These are phyloP conservation scores for Aricia artaxerxes DNA, from an alignment of 2,888 invertebrate genomes.

Conservation along the genomic window DNA sequence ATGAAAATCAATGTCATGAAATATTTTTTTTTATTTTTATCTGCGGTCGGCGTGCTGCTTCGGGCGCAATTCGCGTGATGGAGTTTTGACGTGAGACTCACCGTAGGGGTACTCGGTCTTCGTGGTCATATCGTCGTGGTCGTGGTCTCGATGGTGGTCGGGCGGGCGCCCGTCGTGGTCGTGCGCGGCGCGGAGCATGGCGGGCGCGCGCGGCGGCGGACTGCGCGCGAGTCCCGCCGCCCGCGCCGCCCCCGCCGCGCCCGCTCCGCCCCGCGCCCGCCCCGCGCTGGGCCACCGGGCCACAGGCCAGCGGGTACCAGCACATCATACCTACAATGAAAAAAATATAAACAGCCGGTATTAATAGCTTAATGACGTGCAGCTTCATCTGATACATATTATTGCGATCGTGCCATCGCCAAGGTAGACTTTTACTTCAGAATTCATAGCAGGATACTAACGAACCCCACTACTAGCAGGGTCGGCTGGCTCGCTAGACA, in stretches of 20 bases:
- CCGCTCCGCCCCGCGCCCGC: constrained; percentile 37
- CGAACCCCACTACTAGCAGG: too few relatives aligned
- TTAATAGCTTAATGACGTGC: not conserved
- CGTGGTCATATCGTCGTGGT: constrained; percentile 45
- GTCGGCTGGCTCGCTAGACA: too few relatives aligned
- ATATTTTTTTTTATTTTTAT: not conserved
- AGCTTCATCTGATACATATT: not conserved
- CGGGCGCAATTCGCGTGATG: not conserved
- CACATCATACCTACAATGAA: not conserved
- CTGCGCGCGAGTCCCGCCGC: constrained; percentile 53
- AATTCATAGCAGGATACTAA: too few relatives aligned
- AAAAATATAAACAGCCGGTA: not conserved
- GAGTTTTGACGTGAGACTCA: constrained; percentile 49
- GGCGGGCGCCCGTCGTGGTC: constrained; percentile 37
- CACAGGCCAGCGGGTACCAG: not conserved
- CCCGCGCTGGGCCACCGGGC: constrained; percentile 32
- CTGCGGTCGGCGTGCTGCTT: not conserved
- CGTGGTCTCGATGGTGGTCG: constrained; percentile 37
- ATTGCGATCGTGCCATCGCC: not conserved
- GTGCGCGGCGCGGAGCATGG: constrained; percentile 42
- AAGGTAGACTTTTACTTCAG: too few relatives aligned
- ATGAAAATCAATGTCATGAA: not conserved
- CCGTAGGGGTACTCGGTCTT: constrained; percentile 68
- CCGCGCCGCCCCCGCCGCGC: constrained; percentile 39
- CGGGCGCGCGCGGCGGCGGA: constrained; percentile 57